Evolutionary conservation across 2,113 vertebrate species (phyloP).

Genomic region (Centropus bengalensis): DNA sequence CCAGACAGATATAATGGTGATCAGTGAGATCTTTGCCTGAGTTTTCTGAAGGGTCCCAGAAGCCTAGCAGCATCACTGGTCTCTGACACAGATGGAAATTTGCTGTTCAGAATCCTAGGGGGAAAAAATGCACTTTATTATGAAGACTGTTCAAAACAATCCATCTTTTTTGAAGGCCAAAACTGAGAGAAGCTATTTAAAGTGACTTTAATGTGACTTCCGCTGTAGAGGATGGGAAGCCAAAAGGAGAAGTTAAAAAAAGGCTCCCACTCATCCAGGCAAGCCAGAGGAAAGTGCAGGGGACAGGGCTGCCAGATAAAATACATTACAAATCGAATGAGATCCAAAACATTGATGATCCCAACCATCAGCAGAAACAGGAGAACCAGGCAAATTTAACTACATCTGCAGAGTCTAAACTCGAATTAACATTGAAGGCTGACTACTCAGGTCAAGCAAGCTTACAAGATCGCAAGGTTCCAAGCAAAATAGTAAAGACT

Average conservation of each 20-base stretch:
- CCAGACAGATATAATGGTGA: neutral
- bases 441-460: neutral
- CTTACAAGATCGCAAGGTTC: neutral
- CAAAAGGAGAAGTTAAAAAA: slow-evolving; percentile 28
- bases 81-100: slow-evolving; percentile 11
- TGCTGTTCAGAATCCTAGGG: neutral
- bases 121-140: slow-evolving; percentile 14
- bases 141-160: slow-evolving; percentile 32
- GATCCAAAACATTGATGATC: slow-evolving; percentile 40
- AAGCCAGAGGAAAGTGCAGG: slow-evolving; percentile 16
- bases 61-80: neutral
- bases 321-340: neutral
- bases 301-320: slow-evolving; percentile 47
- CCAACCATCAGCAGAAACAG: slow-evolving; percentile 23
- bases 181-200: slow-evolving; percentile 52
- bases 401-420: neutral
- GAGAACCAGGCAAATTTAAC: slow-evolving; percentile 20
- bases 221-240: neutral
- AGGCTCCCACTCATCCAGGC: slow-evolving; percentile 24
- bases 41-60: neutral
- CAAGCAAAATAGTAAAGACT: neutral
- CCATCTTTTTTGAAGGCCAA: slow-evolving; percentile 37
- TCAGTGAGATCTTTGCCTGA: neutral
- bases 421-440: neutral
- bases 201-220: slow-evolving; percentile 52